Base-by-base conservation (phyloP, 1,140 invertebrate species). In the Orius laevigatus region DNA sequence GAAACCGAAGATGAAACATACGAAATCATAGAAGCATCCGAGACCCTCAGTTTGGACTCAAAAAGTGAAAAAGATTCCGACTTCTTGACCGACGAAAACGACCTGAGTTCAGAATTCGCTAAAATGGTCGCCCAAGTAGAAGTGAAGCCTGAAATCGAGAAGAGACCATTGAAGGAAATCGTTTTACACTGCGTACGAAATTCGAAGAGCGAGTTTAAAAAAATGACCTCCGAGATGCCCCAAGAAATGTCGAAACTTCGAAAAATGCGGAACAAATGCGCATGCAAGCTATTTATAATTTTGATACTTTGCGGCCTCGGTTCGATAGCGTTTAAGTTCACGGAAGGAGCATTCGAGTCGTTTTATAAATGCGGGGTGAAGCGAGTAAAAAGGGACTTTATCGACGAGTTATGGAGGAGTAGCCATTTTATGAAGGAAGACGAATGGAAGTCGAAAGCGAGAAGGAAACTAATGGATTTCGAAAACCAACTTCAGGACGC, bases 341-440 rank as follows among this genome's bases (percentile, higher is more conserved):
- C 79, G 4, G 85, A 88, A 57, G 84, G 84, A 4, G 73, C 76
- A 5, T 83, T 85, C 56, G 85, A 89, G 59, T 74, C 78, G 33
- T 83, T 81, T 50, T 89, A 86, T 63, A 89, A 89, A 66, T 89
- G 85, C 58, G 81, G 83, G 10, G 83, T 87, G 15, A 84, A 86
- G 57, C 69, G 82, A 57, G 83, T 89, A 0, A 87, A 88, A 56
- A 66, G 84, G 2, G 83, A 89, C 60, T 88, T 88, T 58, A 72
- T 89, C 42, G 82, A 89, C 55, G 72, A 71, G 38, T 64, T 89
- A 16, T 90, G 84, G 84, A 66, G 71, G 38, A 75, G 75, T 49
- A 84, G 81, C 63, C 80, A 86, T 58, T 79, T 77, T 60, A 63
- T 87, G 64, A 74, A 74, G 16, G 84, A 89, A 62, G 84, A 88